Base-by-base conservation (phyloP, 2,888 invertebrate species). In the Lingula anatina region DNA sequence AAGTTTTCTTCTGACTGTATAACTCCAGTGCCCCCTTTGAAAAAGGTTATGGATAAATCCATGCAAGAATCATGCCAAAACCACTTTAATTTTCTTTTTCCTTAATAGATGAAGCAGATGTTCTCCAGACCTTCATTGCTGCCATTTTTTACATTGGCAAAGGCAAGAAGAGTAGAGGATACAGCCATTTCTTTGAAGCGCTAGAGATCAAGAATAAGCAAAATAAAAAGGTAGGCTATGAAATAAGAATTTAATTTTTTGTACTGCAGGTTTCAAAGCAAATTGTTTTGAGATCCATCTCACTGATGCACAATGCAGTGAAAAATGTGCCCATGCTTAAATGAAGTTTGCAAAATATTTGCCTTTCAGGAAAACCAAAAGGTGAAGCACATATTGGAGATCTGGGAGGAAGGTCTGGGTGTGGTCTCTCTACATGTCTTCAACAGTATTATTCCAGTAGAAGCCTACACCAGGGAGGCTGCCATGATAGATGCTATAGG, bases 121-220 rank as follows among this genome's bases (percentile, higher is more conserved):
- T 57, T 1, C 92, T 95, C 86, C 76, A 81, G 40, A 84, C 81
- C 0, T 97, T 97, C 72, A 77, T 96, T 2, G 81, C 84, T 43
- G 84, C 93, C 0, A 87, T 97, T 54, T 97, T 99, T 77, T 97
- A 99, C 73, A 85, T 99, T 26, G 97, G 97, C 0, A 95, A 94
- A 80, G 95, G 95, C 49, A 92, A 90, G 73, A 83, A 88, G 25
- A 84, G 88, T 0, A 81, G 97, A 4, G 94, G 96, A 0, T 90
- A 91, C 68, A 84, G 86, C 0, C 97, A 97, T 78, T 81, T 97
- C 5, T 89, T 91, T 70, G 91, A 94, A 72, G 94, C 96, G 0
- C 84, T 88, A 50, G 81, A 83, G 41, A 61, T 59, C 5, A 47
- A 53, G 47, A 40, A 54, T 15, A 55, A 60, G 47, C 56, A 56